phyloP scores from a whole-genome alignment of 2,888 invertebrate species.

The Agelastica alni region DNA sequence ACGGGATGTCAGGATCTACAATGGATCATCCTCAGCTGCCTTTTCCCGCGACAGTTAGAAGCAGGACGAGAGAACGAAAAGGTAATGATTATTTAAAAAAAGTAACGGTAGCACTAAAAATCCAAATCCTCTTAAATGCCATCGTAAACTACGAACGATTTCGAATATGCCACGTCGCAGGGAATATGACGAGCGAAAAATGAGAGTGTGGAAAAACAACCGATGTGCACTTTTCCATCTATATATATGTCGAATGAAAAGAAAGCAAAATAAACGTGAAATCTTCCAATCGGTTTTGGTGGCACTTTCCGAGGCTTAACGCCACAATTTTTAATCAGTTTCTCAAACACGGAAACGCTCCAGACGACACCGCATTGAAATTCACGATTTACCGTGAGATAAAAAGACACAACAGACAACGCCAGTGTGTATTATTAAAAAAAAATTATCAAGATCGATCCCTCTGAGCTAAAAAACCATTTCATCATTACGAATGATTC shows the following conservation, averaged over 20 bases:
- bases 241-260: constrained; percentile 42
- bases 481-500: too few species aligned
- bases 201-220: constrained; percentile 15
- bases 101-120: too few species aligned
- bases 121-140: too few species aligned
- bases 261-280: constrained; percentile 54
- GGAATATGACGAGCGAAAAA: constrained; percentile 14
- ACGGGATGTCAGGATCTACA: constrained; percentile 56
- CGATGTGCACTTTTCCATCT: constrained; percentile 31
- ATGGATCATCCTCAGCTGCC: constrained; percentile 72
- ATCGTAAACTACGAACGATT: background rate
- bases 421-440: too few species aligned
- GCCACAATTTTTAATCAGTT: constrained; percentile 58
- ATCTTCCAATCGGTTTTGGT: constrained; percentile 54
- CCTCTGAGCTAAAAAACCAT: too few species aligned
- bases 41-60: constrained; percentile 68
- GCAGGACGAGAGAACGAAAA: constrained; percentile 68
- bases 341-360: constrained; percentile 53
- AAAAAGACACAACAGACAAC: too few species aligned
- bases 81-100: constrained; percentile 57
- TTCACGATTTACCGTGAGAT: too few species aligned
- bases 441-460: too few species aligned
- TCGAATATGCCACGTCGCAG: background rate
- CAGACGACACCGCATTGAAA: too few species aligned
- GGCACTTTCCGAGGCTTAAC: constrained; percentile 56